phyloP scores from a whole-genome alignment of 1,140 invertebrate species.

The Rhagoletis pomonella region DNA sequence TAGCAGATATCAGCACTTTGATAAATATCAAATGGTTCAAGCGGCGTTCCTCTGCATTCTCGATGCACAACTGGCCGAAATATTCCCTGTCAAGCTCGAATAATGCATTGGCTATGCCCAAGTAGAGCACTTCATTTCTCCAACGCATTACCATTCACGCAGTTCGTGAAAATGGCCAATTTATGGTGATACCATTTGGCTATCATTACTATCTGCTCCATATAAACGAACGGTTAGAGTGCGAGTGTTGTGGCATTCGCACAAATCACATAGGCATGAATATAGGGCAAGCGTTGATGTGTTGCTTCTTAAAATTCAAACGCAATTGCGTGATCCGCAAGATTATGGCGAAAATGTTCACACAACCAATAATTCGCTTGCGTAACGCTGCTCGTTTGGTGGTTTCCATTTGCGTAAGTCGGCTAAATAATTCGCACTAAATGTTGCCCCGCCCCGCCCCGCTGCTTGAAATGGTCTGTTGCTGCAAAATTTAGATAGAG shows the following conservation, averaged over 20 bases:
- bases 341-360: background rate
- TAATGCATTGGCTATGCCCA: background rate
- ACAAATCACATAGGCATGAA: background rate
- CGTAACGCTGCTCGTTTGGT: background rate
- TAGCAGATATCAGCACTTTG: background rate
- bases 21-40: background rate
- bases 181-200: background rate
- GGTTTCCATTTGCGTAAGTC: background rate
- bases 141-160: background rate
- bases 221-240: background rate
- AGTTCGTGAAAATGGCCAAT: background rate
- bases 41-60: background rate
- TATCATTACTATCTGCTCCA: background rate
- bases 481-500: too few species aligned
- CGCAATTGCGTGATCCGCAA: background rate
- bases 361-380: background rate
- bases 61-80: background rate
- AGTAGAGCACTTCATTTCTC: background rate
- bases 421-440: background rate
- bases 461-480: too few species aligned
- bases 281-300: background rate
- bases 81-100: constrained; percentile 5
- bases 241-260: background rate
- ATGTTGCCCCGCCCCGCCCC: background rate
- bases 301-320: background rate